Evolutionary conservation across 2,113 vertebrate genomes (phyloP), one percentile per base, ranked within the genome.

Genomic region (Scytalopus superciliaris): DNA sequence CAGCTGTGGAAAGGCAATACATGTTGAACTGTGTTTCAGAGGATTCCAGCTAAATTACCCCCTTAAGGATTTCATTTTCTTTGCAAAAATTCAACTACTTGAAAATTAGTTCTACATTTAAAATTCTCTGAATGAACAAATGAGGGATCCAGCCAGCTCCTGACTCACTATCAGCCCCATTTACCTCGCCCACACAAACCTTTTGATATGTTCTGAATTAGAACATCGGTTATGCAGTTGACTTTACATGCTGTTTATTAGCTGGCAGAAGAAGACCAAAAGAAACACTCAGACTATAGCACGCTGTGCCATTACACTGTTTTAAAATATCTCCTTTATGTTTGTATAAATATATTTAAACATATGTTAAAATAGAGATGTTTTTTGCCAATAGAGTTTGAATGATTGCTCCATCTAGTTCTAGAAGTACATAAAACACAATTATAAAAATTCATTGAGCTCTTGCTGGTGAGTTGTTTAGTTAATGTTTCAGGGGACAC

Each of bases 31-130:
- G 64, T 78, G 55, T 95, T 94, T 94, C 89, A 93, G 90, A 90
- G 53, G 72, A 87, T 68, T 93, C 73, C 88, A 68, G 44, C 47
- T 90, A 84, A 96, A 92, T 93, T 93, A 35, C 40, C 69, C 81
- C 89, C 93, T 95, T 92, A 93, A 95, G 91, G 90, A 95, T 94
- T 95, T 95, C 10, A 96, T 92, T 91, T 87, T 94, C 89, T 87
- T 96, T 87, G 88, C 89, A 91, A 92, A 96, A 96, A 89, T 91
- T 85, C 78, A 84, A 95, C 92, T 88, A 76, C 66, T 92, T 68
- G 67, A 89, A 93, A 97, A 96, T 95, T 96, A 95, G 88, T 94
- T 93, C 93, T 94, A 95, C 90, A 81, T 95, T 77, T 68, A 93
- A 95, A 96, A 92, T 78, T 53, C 63, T 89, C 50, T 96, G 87